phyloP scores from a whole-genome alignment of 2,113 vertebrate genomes.

The Loxodonta africana region DNA sequence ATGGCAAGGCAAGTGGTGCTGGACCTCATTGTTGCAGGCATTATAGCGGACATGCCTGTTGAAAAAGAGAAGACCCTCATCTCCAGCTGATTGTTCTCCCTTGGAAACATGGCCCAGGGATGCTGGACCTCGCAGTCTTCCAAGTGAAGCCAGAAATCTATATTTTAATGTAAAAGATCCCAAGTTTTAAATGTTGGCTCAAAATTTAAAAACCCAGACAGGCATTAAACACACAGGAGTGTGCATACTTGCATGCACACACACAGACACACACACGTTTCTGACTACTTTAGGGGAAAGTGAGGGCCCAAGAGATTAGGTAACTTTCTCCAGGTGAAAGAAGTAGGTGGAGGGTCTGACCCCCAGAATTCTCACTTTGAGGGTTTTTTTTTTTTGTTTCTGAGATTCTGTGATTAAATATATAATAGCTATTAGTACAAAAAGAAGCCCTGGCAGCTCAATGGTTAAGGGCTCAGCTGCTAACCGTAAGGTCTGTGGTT shows the following conservation, averaged over 20 bases:
- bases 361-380: neutral
- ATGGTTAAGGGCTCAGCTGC: too few species aligned
- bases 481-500: too few species aligned
- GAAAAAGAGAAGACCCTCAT: neutral
- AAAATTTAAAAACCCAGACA: neutral
- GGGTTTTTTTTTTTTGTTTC: neutral
- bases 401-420: neutral
- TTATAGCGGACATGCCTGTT: too few species aligned
- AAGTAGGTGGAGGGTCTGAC: neutral
- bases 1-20: neutral
- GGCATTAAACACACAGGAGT: neutral
- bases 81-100: neutral
- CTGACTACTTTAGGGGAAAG: neutral
- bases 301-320: neutral
- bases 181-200: slow-evolving; percentile 2
- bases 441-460: too few species aligned
- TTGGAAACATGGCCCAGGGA: neutral
- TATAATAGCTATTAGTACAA: neutral
- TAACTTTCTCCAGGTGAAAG: neutral
- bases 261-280: neutral
- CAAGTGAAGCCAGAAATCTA: neutral
- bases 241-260: too few species aligned
- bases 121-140: neutral
- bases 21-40: neutral
- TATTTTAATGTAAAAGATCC: neutral